Conservation (phyloP, 2,797 vertebrate species). For the Euphonia xanthogaster region DNA sequence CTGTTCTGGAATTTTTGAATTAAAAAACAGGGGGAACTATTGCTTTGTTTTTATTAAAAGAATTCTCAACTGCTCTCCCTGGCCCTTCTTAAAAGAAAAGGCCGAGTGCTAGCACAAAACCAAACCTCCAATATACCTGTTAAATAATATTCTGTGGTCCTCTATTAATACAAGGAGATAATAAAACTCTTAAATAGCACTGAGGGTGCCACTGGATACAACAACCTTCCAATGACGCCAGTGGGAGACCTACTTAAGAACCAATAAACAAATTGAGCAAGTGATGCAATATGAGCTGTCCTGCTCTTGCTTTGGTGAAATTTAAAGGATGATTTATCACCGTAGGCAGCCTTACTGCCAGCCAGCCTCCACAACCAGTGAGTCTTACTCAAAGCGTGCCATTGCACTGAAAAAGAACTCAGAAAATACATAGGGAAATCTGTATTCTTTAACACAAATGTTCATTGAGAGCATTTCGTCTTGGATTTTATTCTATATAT, state of each 20-base stretch:
- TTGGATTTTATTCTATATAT: fast-evolving
- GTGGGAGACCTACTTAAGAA: slow-evolving; percentile 5
- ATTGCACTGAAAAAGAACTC: background rate
- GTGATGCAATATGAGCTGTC: background rate
- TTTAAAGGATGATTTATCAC: background rate
- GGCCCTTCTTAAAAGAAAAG: background rate
- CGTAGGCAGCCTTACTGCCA: fast-evolving
- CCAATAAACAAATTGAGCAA: background rate
- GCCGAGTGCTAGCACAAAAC: background rate
- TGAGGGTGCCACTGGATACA: background rate
- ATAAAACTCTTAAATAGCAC: background rate
- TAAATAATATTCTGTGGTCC: background rate
- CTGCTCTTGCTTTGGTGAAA: background rate
- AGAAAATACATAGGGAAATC: background rate
- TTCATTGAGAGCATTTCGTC: background rate
- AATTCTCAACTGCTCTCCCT: background rate
- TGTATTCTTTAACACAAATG: fast-evolving
- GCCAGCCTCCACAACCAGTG: background rate
- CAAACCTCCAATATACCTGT: background rate
- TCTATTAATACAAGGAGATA: background rate
- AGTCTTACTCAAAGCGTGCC: background rate
- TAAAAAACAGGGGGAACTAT: background rate
- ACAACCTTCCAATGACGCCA: background rate
- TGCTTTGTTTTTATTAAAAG: background rate
- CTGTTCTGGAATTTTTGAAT: background rate